Evolutionary conservation across 2,888 invertebrate genomes (phyloP).

Genomic region (Chrysolina haemoptera): DNA sequence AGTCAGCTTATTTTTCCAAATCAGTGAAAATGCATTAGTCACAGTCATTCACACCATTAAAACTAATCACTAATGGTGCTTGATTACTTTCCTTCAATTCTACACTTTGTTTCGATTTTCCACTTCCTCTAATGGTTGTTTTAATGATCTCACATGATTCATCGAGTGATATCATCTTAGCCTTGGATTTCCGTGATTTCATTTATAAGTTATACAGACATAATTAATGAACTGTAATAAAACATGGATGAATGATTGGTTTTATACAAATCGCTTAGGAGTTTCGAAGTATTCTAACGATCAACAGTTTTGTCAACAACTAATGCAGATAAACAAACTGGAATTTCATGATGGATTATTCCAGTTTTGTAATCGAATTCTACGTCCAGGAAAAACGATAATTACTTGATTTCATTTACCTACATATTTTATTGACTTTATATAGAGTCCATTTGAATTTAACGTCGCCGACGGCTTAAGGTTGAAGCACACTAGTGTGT

Average conservation of each 20-base stretch:
- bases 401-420: neutral
- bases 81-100: neutral
- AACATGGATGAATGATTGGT: neutral
- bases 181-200: slow-evolving; percentile 9
- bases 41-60: neutral
- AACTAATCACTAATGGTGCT: neutral
- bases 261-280: neutral
- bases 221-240: slow-evolving; percentile 7
- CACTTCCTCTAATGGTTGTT: slow-evolving; percentile 16
- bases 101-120: neutral
- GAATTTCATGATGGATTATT: neutral
- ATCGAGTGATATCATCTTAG: slow-evolving; percentile 12
- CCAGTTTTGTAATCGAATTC: neutral
- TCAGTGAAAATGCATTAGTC: slow-evolving; percentile 1
- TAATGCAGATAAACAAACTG: neutral
- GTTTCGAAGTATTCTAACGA: neutral
- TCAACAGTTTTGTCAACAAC: neutral
- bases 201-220: neutral
- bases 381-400: too few relatives aligned
- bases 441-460: too few relatives aligned
- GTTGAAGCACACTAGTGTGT: too few relatives aligned
- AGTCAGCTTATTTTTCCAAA: neutral
- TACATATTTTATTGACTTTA: neutral
- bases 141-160: slow-evolving; percentile 3
- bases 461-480: too few relatives aligned